Percentiles rank a stretch among this genome's conserved stretches.
Conservation (phyloP, 2,888 invertebrate species). For the Noctua fimbriata region DNA sequence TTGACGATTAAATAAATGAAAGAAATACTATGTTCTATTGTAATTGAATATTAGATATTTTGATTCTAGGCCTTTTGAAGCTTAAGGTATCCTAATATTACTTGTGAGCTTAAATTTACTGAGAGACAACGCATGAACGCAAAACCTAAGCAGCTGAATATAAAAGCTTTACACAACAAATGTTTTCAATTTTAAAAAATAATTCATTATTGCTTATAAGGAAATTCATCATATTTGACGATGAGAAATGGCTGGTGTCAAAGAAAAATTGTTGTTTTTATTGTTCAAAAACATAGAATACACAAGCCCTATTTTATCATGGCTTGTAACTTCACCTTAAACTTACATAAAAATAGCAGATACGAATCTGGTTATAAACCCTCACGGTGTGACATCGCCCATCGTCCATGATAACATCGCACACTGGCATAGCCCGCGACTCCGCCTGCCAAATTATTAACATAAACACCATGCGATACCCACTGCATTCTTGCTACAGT, state of each 20-base stretch:
- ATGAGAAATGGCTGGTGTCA: not conserved
- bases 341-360: constrained; percentile 3
- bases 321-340: not conserved
- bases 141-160: too few species aligned
- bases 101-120: not conserved
- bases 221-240: not conserved
- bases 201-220: too few species aligned
- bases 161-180: not conserved
- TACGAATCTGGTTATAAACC: constrained; percentile 18
- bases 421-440: constrained; percentile 70
- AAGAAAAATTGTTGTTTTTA: not conserved
- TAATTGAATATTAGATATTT: constrained; percentile 15
- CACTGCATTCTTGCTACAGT: constrained; percentile 59
- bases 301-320: too few species aligned
- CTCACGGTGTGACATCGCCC: constrained; percentile 60
- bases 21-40: not conserved
- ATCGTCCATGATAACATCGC: constrained; percentile 56
- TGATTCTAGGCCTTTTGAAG: not conserved
- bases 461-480: constrained; percentile 74
- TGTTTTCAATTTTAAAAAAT: too few species aligned
- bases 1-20: not conserved
- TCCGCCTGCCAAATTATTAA: constrained; percentile 81
- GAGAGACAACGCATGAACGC: not conserved
- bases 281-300: not conserved
- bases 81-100: not conserved